Conservation (phyloP, 92 coral and sea anemone species). For the Epizoanthus rinbou region DNA sequence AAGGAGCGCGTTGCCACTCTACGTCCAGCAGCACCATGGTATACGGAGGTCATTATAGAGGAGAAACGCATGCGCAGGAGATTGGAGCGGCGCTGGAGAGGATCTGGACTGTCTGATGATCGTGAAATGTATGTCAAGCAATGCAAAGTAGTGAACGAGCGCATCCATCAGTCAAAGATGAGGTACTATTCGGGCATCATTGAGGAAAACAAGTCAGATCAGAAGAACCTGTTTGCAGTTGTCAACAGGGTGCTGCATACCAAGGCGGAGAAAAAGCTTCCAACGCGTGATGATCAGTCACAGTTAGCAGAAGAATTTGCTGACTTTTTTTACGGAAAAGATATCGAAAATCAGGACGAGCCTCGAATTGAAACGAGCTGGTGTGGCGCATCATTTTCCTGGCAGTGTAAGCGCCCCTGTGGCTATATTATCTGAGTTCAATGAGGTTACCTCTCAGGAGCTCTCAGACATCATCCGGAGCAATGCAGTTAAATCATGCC, state of each 20-base stretch:
- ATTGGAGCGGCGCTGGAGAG: constrained; percentile 40
- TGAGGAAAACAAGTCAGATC: constrained; percentile 39
- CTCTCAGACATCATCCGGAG: constrained; percentile 26
- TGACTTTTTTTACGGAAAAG: constrained; percentile 38
- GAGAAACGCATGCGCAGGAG: constrained; percentile 30
- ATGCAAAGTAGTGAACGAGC: constrained; percentile 37
- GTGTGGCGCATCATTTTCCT: background rate
- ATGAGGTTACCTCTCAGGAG: constrained; percentile 32
- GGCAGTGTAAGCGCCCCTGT: constrained; percentile 1
- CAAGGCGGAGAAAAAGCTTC: constrained; percentile 6
- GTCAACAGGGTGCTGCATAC: constrained; percentile 43
- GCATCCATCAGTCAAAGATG: constrained; percentile 30
- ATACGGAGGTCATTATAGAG: constrained; percentile 31
- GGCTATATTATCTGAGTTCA: constrained; percentile 12
- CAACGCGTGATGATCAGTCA: background rate
- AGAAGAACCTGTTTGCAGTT: constrained; percentile 24
- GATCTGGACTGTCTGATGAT: constrained; percentile 36
- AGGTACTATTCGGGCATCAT: constrained; percentile 28
- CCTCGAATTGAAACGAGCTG: background rate
- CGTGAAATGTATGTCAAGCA: constrained; percentile 29
- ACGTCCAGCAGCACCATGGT: constrained; percentile 48
- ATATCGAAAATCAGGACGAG: background rate
- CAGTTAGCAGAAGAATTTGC: constrained; percentile 29
- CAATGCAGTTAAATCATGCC: constrained; percentile 39
- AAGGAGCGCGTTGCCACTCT: constrained; percentile 40